These are phyloP conservation scores for Ichneumoninae sp. DNA, from an alignment of 2,888 invertebrate species.

Conservation along the genomic window DNA sequence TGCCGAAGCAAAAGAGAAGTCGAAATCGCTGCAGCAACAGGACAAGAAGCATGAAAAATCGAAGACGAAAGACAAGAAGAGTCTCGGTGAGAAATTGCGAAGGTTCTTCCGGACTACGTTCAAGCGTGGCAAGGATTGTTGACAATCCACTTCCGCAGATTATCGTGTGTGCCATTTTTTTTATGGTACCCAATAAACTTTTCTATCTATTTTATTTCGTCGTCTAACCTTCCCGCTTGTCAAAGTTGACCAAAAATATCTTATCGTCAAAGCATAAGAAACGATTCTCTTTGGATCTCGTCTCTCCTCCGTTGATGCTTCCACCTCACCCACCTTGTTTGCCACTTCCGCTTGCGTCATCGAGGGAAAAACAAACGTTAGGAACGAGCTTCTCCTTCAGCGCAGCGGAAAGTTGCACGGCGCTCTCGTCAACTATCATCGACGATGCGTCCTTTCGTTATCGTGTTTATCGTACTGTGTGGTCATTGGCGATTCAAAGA, in stretches of 20 bases:
- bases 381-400: not conserved
- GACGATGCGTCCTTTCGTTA: not conserved
- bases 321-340: constrained; percentile 1
- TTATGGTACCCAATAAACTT: constrained; percentile 27
- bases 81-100: constrained; percentile 68
- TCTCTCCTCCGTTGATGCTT: not conserved
- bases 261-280: not conserved
- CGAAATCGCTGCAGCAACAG: not conserved
- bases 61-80: constrained; percentile 65
- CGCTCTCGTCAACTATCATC: not conserved
- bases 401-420: not conserved
- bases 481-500: not conserved
- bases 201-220: constrained; percentile 21
- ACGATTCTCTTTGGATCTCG: constrained; percentile 6
- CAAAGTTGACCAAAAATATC: not conserved
- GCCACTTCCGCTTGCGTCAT: constrained; percentile 47
- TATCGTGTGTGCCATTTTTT: not conserved
- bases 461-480: not conserved
- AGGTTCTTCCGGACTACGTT: constrained; percentile 71
- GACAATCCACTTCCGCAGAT: not conserved
- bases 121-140: constrained; percentile 71
- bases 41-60: constrained; percentile 34
- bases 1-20: constrained; percentile 16
- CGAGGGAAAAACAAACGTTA: not conserved
- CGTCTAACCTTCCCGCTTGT: constrained; percentile 1